Evolutionary conservation across 1,140 invertebrate genomes (phyloP).

Genomic region (Dicyema japonicum): DNA sequence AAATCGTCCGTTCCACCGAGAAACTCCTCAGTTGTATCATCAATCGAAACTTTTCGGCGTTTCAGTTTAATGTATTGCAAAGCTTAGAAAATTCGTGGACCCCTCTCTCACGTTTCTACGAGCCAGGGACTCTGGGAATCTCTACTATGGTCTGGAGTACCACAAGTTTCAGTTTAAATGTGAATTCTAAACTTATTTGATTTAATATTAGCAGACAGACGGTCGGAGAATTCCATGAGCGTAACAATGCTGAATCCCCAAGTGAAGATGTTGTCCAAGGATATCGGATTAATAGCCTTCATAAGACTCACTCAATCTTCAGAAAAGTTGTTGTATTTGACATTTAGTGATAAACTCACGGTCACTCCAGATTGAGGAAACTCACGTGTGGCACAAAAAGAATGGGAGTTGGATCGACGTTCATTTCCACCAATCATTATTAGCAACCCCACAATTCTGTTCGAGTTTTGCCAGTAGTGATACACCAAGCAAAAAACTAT

Average conservation of each 20-base stretch:
- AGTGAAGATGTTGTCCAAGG: conserved; percentile 76
- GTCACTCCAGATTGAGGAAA: conserved; percentile 53
- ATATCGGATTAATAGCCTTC: conserved; percentile 91
- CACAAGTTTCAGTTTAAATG: conserved; percentile 99
- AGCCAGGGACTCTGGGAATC: conserved; percentile 80
- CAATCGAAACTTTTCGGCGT: conserved; percentile 1
- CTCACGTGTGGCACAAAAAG: conserved; percentile 62
- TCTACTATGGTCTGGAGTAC: conserved; percentile 96
- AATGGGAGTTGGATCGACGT: conserved; percentile 78
- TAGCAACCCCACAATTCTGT: too few relatives aligned
- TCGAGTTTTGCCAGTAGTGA: too few relatives aligned
- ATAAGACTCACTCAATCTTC: conserved; percentile 79
- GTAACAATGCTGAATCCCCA: conserved; percentile 94
- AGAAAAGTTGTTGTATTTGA: conserved; percentile 42
- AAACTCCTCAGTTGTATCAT: conserved; percentile 1
- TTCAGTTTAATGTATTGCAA: conserved; percentile 9
- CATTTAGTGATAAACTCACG: neutral
- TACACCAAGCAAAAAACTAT: too few relatives aligned
- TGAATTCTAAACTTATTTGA: conserved; percentile 29
- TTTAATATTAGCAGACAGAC: neutral
- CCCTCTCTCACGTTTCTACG: conserved; percentile 89
- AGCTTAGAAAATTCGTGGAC: conserved; percentile 82
- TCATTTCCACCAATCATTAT: conserved; percentile 43
- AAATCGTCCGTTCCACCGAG: conserved; percentile 2
- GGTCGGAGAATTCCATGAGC: conserved; percentile 40